phyloP scores from a whole-genome alignment of 1,140 invertebrate species.

The Pentalonia nigronervosa region DNA sequence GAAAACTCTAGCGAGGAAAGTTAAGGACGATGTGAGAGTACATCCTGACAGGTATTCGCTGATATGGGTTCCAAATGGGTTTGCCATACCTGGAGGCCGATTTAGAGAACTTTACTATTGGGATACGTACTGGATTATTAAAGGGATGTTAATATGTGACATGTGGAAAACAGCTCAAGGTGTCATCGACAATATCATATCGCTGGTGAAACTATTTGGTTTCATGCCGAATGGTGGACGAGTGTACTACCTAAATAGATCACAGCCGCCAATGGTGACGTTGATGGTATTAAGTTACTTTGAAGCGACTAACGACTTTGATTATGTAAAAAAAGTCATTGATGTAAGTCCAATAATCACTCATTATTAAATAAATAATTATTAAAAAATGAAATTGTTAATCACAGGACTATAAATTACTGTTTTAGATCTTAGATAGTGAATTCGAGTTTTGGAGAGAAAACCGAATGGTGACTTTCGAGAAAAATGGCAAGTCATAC shows the following conservation, averaged over 20 bases:
- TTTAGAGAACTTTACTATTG: conserved; percentile 89
- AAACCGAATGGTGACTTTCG: conserved; percentile 64
- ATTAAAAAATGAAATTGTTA: not conserved
- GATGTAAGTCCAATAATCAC: conserved; percentile 57
- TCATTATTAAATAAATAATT: not conserved
- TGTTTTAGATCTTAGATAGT: conserved; percentile 70
- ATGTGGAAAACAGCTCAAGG: conserved; percentile 78
- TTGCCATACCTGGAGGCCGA: conserved; percentile 85
- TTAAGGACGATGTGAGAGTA: conserved; percentile 70
- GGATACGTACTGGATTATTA: conserved; percentile 87
- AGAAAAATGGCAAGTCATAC: conserved; percentile 68
- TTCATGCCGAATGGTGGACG: conserved; percentile 82
- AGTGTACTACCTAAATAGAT: conserved; percentile 78
- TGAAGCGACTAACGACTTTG: conserved; percentile 71
- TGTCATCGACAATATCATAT: conserved; percentile 79
- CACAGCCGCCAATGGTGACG: conserved; percentile 81
- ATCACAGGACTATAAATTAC: not conserved
- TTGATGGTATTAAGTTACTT: conserved; percentile 79
- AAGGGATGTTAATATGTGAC: conserved; percentile 69
- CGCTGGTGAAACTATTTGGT: conserved; percentile 72
- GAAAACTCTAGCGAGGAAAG: conserved; percentile 76
- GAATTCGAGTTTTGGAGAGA: conserved; percentile 76
- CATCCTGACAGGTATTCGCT: conserved; percentile 75
- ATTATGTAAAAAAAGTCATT: conserved; percentile 71
- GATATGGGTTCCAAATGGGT: conserved; percentile 77